Evolutionary conservation across 2,888 invertebrate species (phyloP), one percentile per base, ranked within the genome.

Genomic region (Caenorhabditis sp.): DNA sequence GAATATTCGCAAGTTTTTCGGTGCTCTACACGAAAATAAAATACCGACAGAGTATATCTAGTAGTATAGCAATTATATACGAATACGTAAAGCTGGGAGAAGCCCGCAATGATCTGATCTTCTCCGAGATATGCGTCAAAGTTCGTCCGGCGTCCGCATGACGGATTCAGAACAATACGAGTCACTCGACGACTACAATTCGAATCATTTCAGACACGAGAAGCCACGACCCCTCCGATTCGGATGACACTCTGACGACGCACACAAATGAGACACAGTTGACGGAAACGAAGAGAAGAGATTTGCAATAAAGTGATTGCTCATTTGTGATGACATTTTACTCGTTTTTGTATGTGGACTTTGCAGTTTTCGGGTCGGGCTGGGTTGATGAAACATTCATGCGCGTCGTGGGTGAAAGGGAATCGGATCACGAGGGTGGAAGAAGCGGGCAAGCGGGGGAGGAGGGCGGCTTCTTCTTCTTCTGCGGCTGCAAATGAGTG

Each of bases 161-260:
- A 61, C 9, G 13, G 35, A 26, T 24, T 39, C 20, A 37, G 27
- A 50, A 63, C 15, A 43, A 43, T 45, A n/a, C n/a, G 15, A 15
- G 37, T 37, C 3, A n/a, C 26, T 9, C 35, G 35, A 7, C 35
- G 35, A 3, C 9, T 9, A 9, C 35, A 35, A 46, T 24, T 26
- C 24, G n/a, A 24, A 26, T 53, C 26, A 27, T 71, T 56, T 22
- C 63, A 72, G 72, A 41, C 72, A 72, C 50, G 72, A 72, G 48
- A 72, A 72, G n/a, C 72, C 72, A 15, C 62, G 72, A 37, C 72
- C 72, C 13, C 72, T 72, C 13, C 72, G 72, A 62, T 72, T 72
- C 63, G 72, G 72, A 50, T 72, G 62, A 62, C 55, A 37, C 7
- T 35, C 13, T 17, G 52, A 37, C 9, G 27, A 11, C 9, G 24